Evolutionary conservation across 2,888 invertebrate genomes (phyloP).

Genomic region (Drosophila anceps): DNA sequence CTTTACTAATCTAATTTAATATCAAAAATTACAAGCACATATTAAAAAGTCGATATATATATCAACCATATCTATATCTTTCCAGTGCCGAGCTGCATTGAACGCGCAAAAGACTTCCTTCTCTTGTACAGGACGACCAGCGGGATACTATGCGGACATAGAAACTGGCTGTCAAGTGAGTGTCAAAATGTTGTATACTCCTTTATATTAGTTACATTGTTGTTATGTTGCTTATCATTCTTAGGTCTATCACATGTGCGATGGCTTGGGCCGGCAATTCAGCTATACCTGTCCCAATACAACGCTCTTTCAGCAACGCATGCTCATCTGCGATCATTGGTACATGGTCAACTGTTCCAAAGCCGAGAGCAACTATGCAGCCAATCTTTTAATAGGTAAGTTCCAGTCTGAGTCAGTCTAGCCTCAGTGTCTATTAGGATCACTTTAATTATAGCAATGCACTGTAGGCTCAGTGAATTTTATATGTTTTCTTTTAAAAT

Average conservation of each 20-base stretch:
- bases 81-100: constrained; percentile 49
- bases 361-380: constrained; percentile 89
- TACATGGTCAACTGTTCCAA: constrained; percentile 93
- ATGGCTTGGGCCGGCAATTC: constrained; percentile 91
- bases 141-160: constrained; percentile 92
- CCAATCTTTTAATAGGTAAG: constrained; percentile 90
- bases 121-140: constrained; percentile 88
- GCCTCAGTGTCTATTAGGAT: not conserved
- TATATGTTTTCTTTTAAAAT: no score
- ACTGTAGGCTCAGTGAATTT: not conserved
- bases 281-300: constrained; percentile 92
- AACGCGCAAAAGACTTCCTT: constrained; percentile 86
- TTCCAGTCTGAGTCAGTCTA: not conserved
- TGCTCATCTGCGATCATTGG: constrained; percentile 92
- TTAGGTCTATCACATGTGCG: constrained; percentile 93
- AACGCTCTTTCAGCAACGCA: constrained; percentile 92
- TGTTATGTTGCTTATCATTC: not conserved
- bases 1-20: not conserved
- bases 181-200: not conserved
- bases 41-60: not conserved
- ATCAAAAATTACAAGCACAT: not conserved
- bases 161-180: constrained; percentile 91
- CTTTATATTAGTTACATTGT: not conserved
- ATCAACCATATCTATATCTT: no score
- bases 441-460: not conserved